These are phyloP conservation scores for Hyperoplus lanceolatus DNA, from an alignment of 2,797 vertebrate species.

Conservation along the genomic window DNA sequence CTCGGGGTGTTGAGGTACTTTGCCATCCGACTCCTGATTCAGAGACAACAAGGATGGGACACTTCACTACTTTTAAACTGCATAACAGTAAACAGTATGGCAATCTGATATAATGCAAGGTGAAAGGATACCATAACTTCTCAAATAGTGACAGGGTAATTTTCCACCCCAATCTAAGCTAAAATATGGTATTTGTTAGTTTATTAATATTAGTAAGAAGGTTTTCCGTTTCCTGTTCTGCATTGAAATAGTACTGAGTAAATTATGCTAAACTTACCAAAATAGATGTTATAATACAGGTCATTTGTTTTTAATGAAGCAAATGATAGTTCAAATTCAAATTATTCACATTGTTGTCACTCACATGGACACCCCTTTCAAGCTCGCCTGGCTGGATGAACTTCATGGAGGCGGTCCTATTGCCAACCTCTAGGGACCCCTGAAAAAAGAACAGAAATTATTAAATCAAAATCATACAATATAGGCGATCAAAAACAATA, in stretches of 20 bases:
- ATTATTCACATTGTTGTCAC: constrained; percentile 27
- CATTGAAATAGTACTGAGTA: background rate
- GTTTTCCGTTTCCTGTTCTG: background rate
- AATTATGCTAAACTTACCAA: background rate
- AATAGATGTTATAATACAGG: background rate
- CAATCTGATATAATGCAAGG: no score
- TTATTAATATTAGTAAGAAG: background rate
- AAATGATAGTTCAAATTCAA: no score
- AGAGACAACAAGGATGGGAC: background rate
- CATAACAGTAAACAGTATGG: background rate
- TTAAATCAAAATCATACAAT: constrained; percentile 38
- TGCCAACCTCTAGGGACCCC: constrained; percentile 88
- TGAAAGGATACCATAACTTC: background rate
- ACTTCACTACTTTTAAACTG: background rate
- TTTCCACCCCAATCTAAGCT: background rate
- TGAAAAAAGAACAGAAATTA: constrained; percentile 75
- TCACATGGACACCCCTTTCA: constrained; percentile 77
- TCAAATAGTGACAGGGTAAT: background rate
- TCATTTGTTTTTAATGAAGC: background rate
- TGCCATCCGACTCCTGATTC: constrained; percentile 74
- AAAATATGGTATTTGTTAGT: no score
- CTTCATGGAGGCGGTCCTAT: constrained; percentile 84
- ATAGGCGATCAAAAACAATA: constrained; percentile 40
- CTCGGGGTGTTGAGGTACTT: constrained; percentile 66
- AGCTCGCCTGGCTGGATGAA: constrained; percentile 82